A percentile compares a stretch with the other conserved stretches of the same genome.
These are phyloP conservation scores for Drosophila paracracens DNA, from an alignment of 2,888 invertebrate species.

Conservation along the genomic window DNA sequence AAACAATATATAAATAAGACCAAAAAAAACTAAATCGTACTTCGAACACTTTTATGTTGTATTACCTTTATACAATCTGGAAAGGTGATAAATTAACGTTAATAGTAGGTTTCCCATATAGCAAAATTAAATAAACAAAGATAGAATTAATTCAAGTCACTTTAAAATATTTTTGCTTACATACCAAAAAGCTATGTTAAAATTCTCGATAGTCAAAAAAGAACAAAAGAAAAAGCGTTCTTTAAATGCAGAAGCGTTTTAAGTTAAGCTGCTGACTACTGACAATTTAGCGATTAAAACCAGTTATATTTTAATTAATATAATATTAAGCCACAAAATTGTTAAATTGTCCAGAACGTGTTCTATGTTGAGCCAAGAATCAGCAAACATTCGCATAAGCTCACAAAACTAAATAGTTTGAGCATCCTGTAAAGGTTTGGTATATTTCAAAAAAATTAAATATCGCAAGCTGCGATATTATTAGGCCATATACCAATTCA, in stretches of 20 bases:
- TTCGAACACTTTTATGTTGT: background rate
- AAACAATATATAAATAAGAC: background rate
- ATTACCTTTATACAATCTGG: background rate
- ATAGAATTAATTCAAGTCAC: background rate
- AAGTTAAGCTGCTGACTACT: constrained; percentile 26
- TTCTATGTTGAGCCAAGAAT: constrained; percentile 27
- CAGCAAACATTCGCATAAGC: background rate
- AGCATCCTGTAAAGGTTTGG: background rate
- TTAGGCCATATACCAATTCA: background rate
- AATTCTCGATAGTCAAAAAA: background rate
- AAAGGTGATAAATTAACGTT: background rate
- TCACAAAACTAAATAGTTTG: background rate
- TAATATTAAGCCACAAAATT: constrained; percentile 11
- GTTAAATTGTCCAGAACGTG: constrained; percentile 3
- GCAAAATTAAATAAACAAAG: background rate
- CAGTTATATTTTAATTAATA: constrained; percentile 8
- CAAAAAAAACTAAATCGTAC: no score
- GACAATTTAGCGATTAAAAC: constrained; percentile 33
- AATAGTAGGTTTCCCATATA: background rate
- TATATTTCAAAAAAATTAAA: background rate
- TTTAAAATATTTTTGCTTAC: background rate
- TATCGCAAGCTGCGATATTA: background rate
- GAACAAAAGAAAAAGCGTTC: background rate
- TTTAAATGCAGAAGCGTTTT: background rate
- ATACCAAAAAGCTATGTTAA: background rate